Evolutionary conservation across 2,888 invertebrate genomes (phyloP), one percentile per base, ranked within the genome.

Genomic region (Hydrotaea diabolus): DNA sequence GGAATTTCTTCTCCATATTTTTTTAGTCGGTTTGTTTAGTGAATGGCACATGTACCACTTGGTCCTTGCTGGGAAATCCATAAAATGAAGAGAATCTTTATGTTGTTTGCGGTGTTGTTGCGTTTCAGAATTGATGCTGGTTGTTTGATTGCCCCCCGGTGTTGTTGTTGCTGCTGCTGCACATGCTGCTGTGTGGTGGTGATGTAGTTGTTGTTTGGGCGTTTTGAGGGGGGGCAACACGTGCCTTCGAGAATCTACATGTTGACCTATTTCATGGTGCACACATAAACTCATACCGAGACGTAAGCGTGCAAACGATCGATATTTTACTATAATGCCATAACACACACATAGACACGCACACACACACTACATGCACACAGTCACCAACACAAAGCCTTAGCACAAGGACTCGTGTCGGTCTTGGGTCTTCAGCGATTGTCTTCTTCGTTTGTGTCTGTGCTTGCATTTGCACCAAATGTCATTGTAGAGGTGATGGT

Each of bases 211-310:
- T 69, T 46, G 39, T 3, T 9, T 9, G 8, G 8, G 39, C 9
- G n/a, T n/a, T n/a, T n/a, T n/a, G n/a, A n/a, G n/a, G n/a, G 2
- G 46, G 46, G 21, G 69, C 69, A 69, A 69, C 69, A 69, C 69
- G 69, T 69, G 69, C 69, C 69, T 13, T 23, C n/a, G n/a, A 39
- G 5, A 69, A 36, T 43, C 69, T 69, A 46, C 66, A 69, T 23
- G 69, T 69, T 69, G 69, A 69, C 69, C 69, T 69, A 69, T 69
- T 69, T 69, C 23, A 7, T 66, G 13, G 36, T 19, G 11, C 17
- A 46, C 46, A n/a, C 46, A 69, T 4, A 19, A 43, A 46, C n/a
- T 7, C 46, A 46, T 5, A 21, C 21, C 11, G 5, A 31, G 23
- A 36, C 17, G n/a, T 13, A 49, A 13, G 5, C 49, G 13, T 49